Conservation (phyloP, 2,113 vertebrate species). For the Ictalurus punctatus region DNA sequence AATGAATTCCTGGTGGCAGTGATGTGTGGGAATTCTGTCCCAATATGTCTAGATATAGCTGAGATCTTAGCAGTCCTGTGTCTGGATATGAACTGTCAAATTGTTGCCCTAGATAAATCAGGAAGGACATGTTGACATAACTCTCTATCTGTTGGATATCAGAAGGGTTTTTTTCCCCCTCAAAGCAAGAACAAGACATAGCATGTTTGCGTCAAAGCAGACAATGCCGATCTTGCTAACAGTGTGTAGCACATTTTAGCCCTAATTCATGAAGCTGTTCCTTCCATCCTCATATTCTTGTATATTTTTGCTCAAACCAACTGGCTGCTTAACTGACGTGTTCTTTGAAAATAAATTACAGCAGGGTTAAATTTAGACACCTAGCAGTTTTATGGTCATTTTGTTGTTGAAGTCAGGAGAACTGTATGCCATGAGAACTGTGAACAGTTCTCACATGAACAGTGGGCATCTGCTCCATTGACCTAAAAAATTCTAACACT, state of each 20-base stretch:
- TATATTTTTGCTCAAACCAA: background rate
- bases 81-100: conserved; percentile 7
- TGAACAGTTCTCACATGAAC: too few relatives aligned
- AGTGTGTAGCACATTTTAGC: background rate
- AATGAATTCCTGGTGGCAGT: conserved; percentile 25
- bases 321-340: background rate
- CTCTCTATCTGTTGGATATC: conserved; percentile 4
- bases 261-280: background rate
- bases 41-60: conserved; percentile 36
- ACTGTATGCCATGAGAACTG: too few relatives aligned
- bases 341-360: background rate
- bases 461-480: background rate
- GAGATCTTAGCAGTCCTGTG: background rate
- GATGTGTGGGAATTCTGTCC: conserved; percentile 20
- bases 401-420: background rate
- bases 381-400: background rate
- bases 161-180: background rate
- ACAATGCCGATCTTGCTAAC: background rate
- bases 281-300: background rate
- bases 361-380: background rate
- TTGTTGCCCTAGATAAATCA: conserved; percentile 28
- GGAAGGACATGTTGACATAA: conserved; percentile 27
- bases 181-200: conserved; percentile 24
- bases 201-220: conserved; percentile 26
- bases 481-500: background rate